These are phyloP conservation scores for Meloidogyne chitwoodi DNA, from an alignment of 1,140 invertebrate species.

Conservation along the genomic window DNA sequence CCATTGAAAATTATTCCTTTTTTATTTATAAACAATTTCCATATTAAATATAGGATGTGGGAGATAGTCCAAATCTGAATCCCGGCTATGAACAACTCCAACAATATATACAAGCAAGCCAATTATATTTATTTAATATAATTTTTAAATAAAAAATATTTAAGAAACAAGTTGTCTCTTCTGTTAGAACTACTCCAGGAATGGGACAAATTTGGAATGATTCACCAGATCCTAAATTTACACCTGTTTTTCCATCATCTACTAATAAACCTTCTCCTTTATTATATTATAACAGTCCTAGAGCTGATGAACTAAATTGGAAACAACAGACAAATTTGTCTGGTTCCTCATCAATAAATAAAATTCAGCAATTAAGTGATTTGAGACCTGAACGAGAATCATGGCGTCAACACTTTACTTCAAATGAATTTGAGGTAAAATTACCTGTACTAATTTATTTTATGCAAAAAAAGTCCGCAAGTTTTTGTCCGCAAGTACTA, in stretches of 20 bases:
- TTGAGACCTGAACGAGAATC: not conserved
- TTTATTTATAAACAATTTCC: not conserved
- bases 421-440: not conserved
- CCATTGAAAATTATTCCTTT: not conserved
- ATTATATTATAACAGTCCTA: not conserved
- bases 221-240: not conserved
- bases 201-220: not conserved
- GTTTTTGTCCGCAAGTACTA: too few relatives aligned
- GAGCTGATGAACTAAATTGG: not conserved
- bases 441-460: too few relatives aligned
- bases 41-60: not conserved
- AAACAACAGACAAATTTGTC: not conserved
- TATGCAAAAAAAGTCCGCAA: too few relatives aligned
- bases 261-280: not conserved
- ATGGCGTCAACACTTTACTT: not conserved
- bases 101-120: not conserved
- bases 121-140: not conserved
- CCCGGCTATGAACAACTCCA: not conserved
- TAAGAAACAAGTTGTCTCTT: conserved; percentile 10
- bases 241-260: not conserved
- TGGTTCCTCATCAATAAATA: not conserved
- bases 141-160: not conserved
- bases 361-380: not conserved
- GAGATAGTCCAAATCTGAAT: not conserved
- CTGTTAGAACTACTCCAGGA: conserved; percentile 1